Evolutionary conservation across 2,797 vertebrate species (phyloP).

Genomic region (Falco columbarius): DNA sequence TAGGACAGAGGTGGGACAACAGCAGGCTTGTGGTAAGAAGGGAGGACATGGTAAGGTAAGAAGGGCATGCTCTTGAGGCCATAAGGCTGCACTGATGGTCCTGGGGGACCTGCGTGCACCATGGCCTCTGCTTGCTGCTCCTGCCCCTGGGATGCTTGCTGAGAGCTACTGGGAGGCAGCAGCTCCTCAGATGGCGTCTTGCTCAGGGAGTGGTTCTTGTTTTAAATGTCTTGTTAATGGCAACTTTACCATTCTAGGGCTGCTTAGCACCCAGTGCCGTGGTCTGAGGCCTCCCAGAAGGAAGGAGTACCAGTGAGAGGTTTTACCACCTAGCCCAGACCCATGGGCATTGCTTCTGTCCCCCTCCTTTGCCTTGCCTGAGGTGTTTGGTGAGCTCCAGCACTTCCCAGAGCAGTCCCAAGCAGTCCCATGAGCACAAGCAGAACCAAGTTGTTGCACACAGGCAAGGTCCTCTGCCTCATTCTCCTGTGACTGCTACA

Average conservation of each 20-base stretch:
- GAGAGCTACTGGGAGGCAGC: background rate
- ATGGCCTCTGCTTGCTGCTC: background rate
- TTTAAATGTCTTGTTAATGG: background rate
- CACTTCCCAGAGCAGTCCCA: background rate
- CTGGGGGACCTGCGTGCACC: background rate
- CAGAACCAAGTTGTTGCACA: background rate
- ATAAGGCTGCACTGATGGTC: background rate
- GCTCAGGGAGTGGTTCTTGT: fast-evolving
- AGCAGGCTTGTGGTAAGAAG: background rate
- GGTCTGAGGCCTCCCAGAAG: background rate
- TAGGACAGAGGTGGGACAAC: background rate
- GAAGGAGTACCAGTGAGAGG: background rate
- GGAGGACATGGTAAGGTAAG: too few relatives aligned
- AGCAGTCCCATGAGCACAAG: background rate
- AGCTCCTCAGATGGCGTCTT: background rate
- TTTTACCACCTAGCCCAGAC: background rate
- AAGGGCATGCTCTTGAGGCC: background rate
- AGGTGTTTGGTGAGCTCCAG: background rate
- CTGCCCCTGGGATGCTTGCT: background rate
- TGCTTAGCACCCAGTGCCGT: background rate
- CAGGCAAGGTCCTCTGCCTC: background rate
- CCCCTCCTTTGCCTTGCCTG: background rate
- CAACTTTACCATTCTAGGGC: background rate
- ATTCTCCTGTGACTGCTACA: background rate
- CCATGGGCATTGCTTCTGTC: background rate